These are phyloP conservation scores for Parnassius mnemosyne DNA, from an alignment of 2,888 invertebrate genomes.

Conservation along the genomic window DNA sequence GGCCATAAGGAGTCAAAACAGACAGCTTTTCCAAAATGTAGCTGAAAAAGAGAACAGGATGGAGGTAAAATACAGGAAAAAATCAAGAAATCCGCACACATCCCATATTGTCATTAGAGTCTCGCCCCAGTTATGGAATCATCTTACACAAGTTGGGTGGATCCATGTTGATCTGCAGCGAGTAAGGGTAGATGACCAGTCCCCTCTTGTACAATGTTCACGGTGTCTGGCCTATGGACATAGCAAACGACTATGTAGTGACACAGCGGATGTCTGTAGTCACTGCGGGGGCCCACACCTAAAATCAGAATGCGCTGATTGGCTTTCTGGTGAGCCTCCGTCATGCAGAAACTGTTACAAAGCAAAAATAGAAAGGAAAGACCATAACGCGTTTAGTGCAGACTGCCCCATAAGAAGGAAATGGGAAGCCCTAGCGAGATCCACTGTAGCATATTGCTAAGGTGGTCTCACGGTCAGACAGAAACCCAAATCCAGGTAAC, in stretches of 20 bases:
- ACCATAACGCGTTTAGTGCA: too few relatives aligned
- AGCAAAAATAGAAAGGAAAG: too few relatives aligned
- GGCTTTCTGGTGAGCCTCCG: neutral
- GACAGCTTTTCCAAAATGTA: neutral
- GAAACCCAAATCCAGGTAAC: too few relatives aligned
- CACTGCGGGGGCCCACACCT: constrained; percentile 1
- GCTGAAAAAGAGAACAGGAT: neutral
- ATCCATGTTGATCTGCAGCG: too few relatives aligned
- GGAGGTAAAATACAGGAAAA: neutral
- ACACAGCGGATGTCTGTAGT: neutral
- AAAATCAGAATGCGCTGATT: neutral
- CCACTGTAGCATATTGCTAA: neutral
- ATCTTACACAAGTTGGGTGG: too few relatives aligned
- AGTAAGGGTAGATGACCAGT: too few relatives aligned
- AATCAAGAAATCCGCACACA: neutral
- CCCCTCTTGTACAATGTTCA: too few relatives aligned
- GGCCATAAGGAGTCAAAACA: too few relatives aligned
- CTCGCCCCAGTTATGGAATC: neutral
- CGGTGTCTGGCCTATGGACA: too few relatives aligned
- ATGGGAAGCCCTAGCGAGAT: too few relatives aligned
- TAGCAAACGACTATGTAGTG: neutral
- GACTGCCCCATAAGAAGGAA: too few relatives aligned
- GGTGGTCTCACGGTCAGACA: neutral
- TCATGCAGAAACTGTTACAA: neutral
- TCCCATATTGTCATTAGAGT: neutral